Evolutionary conservation across 53 echinoderm and acorn worm genomes (phyloP).

Genomic region (Paracentrotus lividus): DNA sequence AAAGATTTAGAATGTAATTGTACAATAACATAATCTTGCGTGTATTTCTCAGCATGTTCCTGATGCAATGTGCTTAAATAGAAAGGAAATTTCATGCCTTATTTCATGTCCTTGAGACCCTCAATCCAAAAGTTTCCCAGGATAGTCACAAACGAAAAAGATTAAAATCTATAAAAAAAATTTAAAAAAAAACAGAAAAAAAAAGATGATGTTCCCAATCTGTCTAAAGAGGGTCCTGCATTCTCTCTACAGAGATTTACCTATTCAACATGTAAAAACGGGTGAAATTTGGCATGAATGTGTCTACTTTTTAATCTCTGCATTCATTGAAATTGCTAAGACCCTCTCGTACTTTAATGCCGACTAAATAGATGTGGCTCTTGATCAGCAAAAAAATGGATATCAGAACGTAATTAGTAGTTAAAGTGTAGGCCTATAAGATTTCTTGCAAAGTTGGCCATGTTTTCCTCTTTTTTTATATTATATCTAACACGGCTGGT

Average conservation of each 20-base stretch:
- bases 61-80: constrained; percentile 11
- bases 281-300: neutral
- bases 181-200: neutral
- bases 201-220: neutral
- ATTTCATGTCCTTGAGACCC: neutral
- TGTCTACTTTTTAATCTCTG: neutral
- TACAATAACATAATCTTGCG: neutral
- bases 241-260: neutral
- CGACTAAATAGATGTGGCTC: too few species aligned
- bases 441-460: too few species aligned
- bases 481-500: too few species aligned
- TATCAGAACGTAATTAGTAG: too few species aligned
- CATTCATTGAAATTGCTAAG: neutral
- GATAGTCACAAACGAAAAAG: neutral
- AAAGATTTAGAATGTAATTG: constrained; percentile 17
- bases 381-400: too few species aligned
- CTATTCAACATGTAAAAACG: neutral
- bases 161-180: neutral
- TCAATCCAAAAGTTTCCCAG: neutral
- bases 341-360: too few species aligned
- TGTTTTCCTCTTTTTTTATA: too few species aligned
- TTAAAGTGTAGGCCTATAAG: too few species aligned
- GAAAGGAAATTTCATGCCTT: constrained; percentile 21
- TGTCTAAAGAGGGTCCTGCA: neutral
- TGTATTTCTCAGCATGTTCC: neutral